Conservation (phyloP, 2,888 invertebrate species). For the Limnephilus rhombicus region DNA sequence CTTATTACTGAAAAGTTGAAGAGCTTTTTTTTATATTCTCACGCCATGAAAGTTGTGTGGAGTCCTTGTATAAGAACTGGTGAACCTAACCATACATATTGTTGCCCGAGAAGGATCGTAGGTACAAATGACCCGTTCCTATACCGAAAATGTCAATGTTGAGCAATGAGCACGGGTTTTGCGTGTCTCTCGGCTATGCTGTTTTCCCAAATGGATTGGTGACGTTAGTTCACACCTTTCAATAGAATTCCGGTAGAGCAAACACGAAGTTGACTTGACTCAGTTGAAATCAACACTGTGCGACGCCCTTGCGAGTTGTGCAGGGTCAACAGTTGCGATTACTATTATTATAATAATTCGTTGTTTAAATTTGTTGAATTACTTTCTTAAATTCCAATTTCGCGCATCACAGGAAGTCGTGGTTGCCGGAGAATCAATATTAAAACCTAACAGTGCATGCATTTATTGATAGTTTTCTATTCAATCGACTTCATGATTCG, state of each 20-base stretch:
- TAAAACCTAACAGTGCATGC: background rate
- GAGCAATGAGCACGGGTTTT: no score
- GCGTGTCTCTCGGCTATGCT: no score
- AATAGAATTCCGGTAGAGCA: no score
- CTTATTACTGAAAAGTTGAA: background rate
- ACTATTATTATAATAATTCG: background rate
- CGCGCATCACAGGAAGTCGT: background rate
- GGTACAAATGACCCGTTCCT: background rate
- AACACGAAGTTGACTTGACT: no score
- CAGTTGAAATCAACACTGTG: background rate
- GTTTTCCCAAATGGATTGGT: no score
- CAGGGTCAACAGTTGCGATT: background rate
- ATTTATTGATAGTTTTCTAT: background rate
- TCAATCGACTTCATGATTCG: background rate
- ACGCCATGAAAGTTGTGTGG: no score
- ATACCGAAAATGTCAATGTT: no score
- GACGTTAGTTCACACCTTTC: no score
- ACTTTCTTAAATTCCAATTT: background rate
- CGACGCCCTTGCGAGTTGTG: background rate
- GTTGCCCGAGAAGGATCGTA: background rate
- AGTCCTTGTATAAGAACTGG: background rate
- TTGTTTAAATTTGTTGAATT: background rate
- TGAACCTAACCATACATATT: no score
- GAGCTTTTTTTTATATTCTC: background rate
- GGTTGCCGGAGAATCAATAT: background rate